A percentile compares a stretch with the other conserved stretches of the same genome.
Evolutionary conservation across 2,888 invertebrate species (phyloP).

Genomic region (Macaria notata): DNA sequence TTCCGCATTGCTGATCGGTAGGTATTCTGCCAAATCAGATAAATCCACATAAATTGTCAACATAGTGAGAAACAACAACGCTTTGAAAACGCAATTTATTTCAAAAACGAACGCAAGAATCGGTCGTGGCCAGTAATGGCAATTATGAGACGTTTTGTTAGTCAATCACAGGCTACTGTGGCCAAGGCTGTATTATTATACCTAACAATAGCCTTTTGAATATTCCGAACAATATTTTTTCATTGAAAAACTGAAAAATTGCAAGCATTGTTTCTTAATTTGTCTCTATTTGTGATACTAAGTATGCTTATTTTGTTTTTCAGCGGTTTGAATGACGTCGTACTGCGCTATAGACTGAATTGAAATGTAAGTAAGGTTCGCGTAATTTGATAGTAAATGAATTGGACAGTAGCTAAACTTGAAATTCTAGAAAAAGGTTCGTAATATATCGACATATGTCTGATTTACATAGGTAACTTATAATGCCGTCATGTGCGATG

Average conservation of each 20-base stretch:
- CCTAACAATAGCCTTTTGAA: conserved; percentile 7
- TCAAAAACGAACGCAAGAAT: background rate
- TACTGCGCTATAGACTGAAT: conserved; percentile 14
- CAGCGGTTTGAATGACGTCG: conserved; percentile 18
- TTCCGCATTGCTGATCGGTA: too few relatives aligned
- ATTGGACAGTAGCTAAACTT: too few relatives aligned
- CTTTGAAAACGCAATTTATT: too few relatives aligned
- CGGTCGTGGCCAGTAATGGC: background rate
- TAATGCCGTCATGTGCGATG: too few relatives aligned
- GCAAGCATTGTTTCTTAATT: background rate
- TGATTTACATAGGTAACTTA: too few relatives aligned
- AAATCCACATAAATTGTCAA: too few relatives aligned
- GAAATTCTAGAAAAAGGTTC: too few relatives aligned
- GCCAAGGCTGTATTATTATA: conserved; percentile 5
- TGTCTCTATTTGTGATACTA: background rate
- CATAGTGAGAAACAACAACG: too few relatives aligned
- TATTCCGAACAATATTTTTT: background rate
- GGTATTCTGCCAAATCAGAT: too few relatives aligned
- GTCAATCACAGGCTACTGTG: conserved; percentile 10
- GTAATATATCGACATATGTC: too few relatives aligned
- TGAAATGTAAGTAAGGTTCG: conserved; percentile 4
- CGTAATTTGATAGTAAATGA: too few relatives aligned
- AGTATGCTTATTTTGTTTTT: conserved; percentile 9
- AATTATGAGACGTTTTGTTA: conserved; percentile 15
- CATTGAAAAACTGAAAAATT: background rate